Conservation (phyloP, 2,888 invertebrate genomes). For the Noctua pronuba region DNA sequence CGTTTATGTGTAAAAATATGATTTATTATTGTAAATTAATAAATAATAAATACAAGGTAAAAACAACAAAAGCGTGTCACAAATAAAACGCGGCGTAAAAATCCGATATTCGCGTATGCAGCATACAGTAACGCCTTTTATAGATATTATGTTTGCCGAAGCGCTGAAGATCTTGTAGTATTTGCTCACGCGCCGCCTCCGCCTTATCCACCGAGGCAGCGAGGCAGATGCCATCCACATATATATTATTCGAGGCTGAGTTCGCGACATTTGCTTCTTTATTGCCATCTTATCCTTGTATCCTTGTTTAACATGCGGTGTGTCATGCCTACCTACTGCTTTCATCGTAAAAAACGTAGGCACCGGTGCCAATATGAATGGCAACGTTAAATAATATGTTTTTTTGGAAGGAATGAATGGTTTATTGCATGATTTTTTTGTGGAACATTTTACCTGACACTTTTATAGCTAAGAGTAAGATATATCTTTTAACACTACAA, state of each 20-base stretch:
- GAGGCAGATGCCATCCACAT: slow-evolving; percentile 51
- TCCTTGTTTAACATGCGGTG: slow-evolving; percentile 59
- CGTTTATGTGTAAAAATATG: background rate
- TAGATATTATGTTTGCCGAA: slow-evolving; percentile 68
- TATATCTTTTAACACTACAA: background rate
- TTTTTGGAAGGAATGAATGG: background rate
- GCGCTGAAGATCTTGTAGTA: slow-evolving; percentile 52
- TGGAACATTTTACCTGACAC: background rate
- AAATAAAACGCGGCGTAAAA: slow-evolving; percentile 4
- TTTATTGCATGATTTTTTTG: background rate
- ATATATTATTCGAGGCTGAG: slow-evolving; percentile 61
- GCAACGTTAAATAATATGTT: slow-evolving; percentile 8
- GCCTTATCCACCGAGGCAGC: slow-evolving; percentile 22
- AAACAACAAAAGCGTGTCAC: slow-evolving; percentile 4
- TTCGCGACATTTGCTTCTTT: slow-evolving; percentile 64
- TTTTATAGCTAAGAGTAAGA: background rate
- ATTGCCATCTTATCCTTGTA: slow-evolving; percentile 65
- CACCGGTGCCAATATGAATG: background rate
- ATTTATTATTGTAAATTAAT: background rate
- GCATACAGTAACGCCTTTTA: slow-evolving; percentile 51
- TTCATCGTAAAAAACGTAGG: slow-evolving; percentile 30
- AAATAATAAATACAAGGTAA: background rate
- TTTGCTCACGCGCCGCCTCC: slow-evolving; percentile 59
- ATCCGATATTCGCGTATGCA: background rate
- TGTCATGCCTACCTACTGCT: slow-evolving; percentile 29